Evolutionary conservation across 2,888 invertebrate genomes (phyloP).

Genomic region (Strigamia maritima): DNA sequence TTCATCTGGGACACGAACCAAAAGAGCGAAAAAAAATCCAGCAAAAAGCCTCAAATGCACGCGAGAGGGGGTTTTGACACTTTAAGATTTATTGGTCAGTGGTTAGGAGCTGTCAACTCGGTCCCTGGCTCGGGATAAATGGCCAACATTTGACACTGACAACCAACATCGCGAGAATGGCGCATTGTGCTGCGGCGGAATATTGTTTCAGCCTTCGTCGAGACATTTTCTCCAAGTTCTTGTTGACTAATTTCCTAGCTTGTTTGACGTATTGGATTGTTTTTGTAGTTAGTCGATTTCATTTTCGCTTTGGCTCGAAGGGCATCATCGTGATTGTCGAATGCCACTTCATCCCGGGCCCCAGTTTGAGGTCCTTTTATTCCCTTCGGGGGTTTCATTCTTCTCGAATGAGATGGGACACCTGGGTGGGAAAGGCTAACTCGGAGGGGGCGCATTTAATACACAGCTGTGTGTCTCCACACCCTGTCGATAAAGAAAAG

Average conservation of each 20-base stretch:
- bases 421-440: conserved; percentile 17
- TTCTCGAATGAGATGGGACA: not conserved
- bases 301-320: not conserved
- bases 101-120: conserved; percentile 27
- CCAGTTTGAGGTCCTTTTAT: conserved; percentile 6
- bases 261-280: not conserved
- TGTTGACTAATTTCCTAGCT: not conserved
- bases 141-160: conserved; percentile 30
- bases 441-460: not conserved
- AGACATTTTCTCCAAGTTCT: not conserved
- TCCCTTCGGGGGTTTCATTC: conserved; percentile 5
- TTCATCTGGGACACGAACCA: conserved; percentile 7
- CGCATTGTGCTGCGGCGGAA: not conserved
- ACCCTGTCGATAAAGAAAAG: conserved; percentile 10
- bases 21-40: not conserved
- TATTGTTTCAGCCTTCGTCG: no score
- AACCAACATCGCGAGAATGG: not conserved
- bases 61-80: not conserved
- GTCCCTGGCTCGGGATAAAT: conserved; percentile 11
- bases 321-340: not conserved
- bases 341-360: not conserved
- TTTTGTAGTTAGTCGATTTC: no score
- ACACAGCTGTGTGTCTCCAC: conserved; percentile 15
- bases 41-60: not conserved
- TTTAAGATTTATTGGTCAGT: conserved; percentile 25